Base-by-base conservation (phyloP, 2,797 vertebrate genomes). In the Neosalanx taihuensis region DNA sequence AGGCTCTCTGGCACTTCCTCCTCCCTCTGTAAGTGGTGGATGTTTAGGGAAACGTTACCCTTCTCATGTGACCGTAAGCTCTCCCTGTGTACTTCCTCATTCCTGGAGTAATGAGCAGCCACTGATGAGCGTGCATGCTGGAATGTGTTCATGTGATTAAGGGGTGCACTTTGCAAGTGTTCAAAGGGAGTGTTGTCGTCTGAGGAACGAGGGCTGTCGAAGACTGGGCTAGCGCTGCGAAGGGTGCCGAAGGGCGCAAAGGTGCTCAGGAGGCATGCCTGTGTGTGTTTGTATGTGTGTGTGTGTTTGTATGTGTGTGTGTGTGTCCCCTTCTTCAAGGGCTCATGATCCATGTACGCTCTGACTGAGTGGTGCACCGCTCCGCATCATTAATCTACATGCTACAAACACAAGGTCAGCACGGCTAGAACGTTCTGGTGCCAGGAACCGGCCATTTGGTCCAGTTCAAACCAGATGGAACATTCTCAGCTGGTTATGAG, bases 21-120 rank as follows among this genome's bases (percentile, higher is more conserved):
- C 58, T 0, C 61, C 85, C 69, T 15, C 35, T 59, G 37, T 71
- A 72, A 71, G 58, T 68, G 74, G 72, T 72, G 64, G 70, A 68
- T 84, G 81, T 90, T 88, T 84, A 84, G 81, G 81, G 37, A 81
- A 81, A 71, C 85, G 86, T 90, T 87, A 89, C 81, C 46, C 29
- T 46, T 72, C 67, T 90, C 87, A 90, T 86, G 82, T 90, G 88
- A 88, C 79, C 66, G 20, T 13, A 71, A 62, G 65, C 77, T 67
- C 69, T 75, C 12, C 74, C 72, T 77, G 2, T 31, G 4, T 63
- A 76, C 83, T 85, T 89, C 86, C 79, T 75, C 86, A 89, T 90
- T 90, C 87, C 84, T 84, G 31, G 78, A 37, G 73, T 18, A 20
- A 61, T 20, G 56, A 6, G 18, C 66, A n/a, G 31, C 58, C 59